Evolutionary conservation across 30 jellyfish, hydroid and myxozoan genomes (phyloP), one percentile per base, ranked within the genome.

Genomic region (Mastigias papua): DNA sequence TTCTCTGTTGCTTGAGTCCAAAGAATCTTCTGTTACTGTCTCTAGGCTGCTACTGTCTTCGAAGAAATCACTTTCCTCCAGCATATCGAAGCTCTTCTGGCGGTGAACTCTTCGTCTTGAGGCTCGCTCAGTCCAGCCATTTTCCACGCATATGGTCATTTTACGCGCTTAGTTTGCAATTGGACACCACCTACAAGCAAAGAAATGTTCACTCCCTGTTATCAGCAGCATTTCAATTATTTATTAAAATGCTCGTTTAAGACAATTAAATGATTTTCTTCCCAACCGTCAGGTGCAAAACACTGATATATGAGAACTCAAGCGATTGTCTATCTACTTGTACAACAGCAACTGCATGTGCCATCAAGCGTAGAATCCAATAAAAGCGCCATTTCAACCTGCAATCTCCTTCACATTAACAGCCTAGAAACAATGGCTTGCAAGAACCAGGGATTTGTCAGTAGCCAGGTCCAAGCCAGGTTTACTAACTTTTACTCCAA

Each of bases 61-160:
- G 23, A 48, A 35, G 8, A 73, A 20, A 37, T 16, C 46, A 73
- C 60, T 48, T 7, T 73, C 72, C 33, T 73, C 66, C 84, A 73
- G 11, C 28, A 48, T 73, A 25, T 73, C 84, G 70, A 73, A 73
- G 11, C 70, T 26, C 21, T 42, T 73, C 70, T 73, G 69, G 15
- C 84, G 23, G 28, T 20, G 20, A 54, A 73, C 30, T 48, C 49
- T 22, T 20, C 35, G 17, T 73, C 46, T 58, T 28, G 25, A 8
- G n/a, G n/a, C n/a, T n/a, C n/a, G n/a, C n/a, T n/a, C n/a, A n/a
- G n/a, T n/a, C 31, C 34, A 10, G 73, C 35, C 0, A 33, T 20
- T 10, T 31, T 73, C n/a, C 46, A 34, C 84, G 70, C 69, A 73
- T 3, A 73, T 73, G n/a, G 84, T 73, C 84, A 73, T 73, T 31